These are phyloP conservation scores for Habroteleia sp. DNA, from an alignment of 2,888 invertebrate species.

Conservation along the genomic window DNA sequence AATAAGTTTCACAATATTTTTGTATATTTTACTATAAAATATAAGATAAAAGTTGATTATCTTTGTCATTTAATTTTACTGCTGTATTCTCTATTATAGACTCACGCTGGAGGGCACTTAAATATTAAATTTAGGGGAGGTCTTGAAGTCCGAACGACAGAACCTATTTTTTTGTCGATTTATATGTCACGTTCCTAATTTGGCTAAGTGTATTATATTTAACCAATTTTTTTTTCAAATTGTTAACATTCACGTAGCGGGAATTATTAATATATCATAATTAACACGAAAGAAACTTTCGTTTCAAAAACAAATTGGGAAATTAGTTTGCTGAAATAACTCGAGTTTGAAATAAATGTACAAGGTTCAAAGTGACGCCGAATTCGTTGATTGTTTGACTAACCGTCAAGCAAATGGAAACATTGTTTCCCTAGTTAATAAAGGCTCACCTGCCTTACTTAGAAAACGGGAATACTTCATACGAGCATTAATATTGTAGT, in stretches of 20 bases:
- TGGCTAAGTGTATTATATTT: slow-evolving; percentile 7
- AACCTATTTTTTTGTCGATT: slow-evolving; percentile 8
- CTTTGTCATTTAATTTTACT: slow-evolving; percentile 17
- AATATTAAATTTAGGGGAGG: slow-evolving; percentile 20
- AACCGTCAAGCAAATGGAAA: slow-evolving; percentile 25
- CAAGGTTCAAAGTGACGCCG: slow-evolving; percentile 6
- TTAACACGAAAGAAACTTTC: too few species aligned
- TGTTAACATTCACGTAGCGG: too few species aligned
- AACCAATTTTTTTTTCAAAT: too few species aligned
- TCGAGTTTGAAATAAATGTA: neutral
- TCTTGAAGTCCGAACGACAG: neutral
- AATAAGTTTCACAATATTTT: too few species aligned
- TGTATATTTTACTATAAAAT: too few species aligned
- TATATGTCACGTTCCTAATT: slow-evolving; percentile 21
- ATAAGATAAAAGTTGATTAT: slow-evolving; percentile 1
- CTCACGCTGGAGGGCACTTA: slow-evolving; percentile 20
- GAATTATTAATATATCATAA: too few species aligned
- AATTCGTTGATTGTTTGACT: slow-evolving; percentile 19
- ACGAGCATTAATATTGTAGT: neutral
- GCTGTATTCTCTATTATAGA: slow-evolving; percentile 7
- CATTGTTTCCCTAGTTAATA: slow-evolving; percentile 46
- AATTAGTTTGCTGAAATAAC: neutral
- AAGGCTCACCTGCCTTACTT: slow-evolving; percentile 37
- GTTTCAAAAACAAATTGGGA: too few species aligned
- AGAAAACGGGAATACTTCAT: slow-evolving; percentile 15